Conservation (phyloP, 1,140 invertebrate species). For the Akabosia matsudoensis region DNA sequence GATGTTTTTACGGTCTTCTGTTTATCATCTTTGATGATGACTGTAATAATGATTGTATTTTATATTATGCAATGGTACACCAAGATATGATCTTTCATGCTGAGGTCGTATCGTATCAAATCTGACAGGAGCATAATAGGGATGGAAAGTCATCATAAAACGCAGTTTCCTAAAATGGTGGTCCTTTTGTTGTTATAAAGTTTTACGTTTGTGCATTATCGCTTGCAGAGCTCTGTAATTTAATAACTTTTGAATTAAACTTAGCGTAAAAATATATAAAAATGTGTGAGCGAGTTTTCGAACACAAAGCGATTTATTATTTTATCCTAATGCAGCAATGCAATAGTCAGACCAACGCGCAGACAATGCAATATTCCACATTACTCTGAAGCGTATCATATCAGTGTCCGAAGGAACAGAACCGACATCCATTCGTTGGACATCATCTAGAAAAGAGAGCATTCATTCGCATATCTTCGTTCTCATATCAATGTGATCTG, state of each 20-base stretch:
- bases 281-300: too few species aligned
- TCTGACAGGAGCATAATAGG: constrained; percentile 13
- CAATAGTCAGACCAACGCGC: not conserved
- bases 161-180: not conserved
- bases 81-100: constrained; percentile 1
- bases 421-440: too few species aligned
- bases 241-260: constrained; percentile 11
- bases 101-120: constrained; percentile 11
- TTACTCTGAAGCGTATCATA: not conserved
- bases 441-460: too few species aligned
- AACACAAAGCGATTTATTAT: too few species aligned
- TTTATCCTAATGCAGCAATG: too few species aligned
- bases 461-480: too few species aligned
- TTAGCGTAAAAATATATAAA: too few species aligned
- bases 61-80: not conserved
- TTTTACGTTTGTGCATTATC: too few species aligned
- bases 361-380: not conserved
- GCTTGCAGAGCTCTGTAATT: too few species aligned
- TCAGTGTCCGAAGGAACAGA: not conserved
- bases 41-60: not conserved
- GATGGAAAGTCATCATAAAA: constrained; percentile 6
- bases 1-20: not conserved
- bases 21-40: not conserved
- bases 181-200: not conserved
- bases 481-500: too few species aligned